A percentile compares a stretch with the other conserved stretches of the same genome.
Evolutionary conservation across 2,797 vertebrate genomes (phyloP).

Genomic region (Myotis vivesi): DNA sequence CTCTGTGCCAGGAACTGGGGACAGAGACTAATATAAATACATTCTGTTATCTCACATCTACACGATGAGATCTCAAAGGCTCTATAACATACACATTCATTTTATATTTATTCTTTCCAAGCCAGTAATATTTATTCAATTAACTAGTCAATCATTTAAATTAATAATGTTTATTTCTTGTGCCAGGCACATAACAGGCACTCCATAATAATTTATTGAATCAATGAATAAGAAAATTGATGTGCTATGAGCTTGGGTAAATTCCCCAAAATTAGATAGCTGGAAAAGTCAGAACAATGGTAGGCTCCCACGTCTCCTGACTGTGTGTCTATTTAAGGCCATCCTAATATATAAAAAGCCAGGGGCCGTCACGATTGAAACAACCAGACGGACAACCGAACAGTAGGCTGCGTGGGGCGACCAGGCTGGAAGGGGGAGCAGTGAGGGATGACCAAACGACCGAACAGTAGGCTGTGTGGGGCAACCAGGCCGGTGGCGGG

Average conservation of each 20-base stretch:
- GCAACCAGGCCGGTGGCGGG: no score
- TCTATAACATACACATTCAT: neutral
- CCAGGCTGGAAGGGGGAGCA: no score
- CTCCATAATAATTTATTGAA: neutral
- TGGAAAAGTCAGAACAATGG: neutral
- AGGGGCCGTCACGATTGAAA: no score
- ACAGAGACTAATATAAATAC: neutral
- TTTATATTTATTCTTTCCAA: neutral
- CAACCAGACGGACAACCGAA: no score
- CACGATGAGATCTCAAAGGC: neutral
- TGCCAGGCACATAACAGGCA: neutral
- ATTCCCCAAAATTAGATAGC: neutral
- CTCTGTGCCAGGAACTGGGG: neutral
- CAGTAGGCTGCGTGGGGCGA: no score
- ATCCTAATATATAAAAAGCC: no score
- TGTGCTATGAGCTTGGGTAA: neutral
- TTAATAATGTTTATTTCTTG: neutral
- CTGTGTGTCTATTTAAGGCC: neutral
- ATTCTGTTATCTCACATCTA: neutral
- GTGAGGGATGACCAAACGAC: no score
- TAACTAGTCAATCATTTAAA: neutral
- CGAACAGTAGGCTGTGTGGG: no score
- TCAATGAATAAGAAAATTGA: neutral
- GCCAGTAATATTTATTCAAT: neutral
- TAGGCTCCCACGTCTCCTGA: accelerated